Evolutionary conservation across 2,888 invertebrate genomes (phyloP).

Genomic region (Dolomedes plantarius): DNA sequence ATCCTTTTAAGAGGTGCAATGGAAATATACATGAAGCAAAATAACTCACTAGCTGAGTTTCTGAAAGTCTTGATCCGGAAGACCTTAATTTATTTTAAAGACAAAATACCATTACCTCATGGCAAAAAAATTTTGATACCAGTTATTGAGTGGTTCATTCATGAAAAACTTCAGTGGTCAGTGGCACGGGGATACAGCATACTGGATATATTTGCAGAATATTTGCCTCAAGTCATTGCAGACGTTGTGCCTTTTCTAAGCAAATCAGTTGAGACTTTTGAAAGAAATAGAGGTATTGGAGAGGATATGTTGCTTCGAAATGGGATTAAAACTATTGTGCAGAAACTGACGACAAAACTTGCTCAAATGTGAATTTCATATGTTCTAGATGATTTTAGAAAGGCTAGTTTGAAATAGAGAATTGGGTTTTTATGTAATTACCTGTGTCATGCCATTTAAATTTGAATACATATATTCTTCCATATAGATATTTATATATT

Average conservation of each 20-base stretch:
- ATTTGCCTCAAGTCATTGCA: conserved; percentile 27
- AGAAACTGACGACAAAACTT: conserved; percentile 30
- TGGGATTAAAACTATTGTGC: conserved; percentile 22
- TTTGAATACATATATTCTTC: too few relatives aligned
- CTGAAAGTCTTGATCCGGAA: conserved; percentile 26
- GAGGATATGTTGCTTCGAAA: conserved; percentile 32
- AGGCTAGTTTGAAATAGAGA: too few relatives aligned
- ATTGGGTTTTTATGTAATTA: too few relatives aligned
- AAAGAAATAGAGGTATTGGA: conserved; percentile 44
- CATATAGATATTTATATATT: too few relatives aligned
- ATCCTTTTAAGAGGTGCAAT: conserved; percentile 37
- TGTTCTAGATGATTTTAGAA: too few relatives aligned
- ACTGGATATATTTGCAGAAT: conserved; percentile 20
- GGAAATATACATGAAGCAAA: conserved; percentile 50
- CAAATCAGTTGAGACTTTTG: conserved; percentile 25
- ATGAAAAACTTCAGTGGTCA: conserved; percentile 46
- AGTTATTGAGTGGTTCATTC: conserved; percentile 38
- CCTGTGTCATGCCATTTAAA: too few relatives aligned
- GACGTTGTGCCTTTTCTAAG: conserved; percentile 35
- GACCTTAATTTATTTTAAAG: conserved; percentile 22
- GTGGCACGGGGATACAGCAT: conserved; percentile 28
- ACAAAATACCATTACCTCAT: not conserved
- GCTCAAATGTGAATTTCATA: not conserved
- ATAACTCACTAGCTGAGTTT: conserved; percentile 11
- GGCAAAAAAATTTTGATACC: conserved; percentile 34